Conservation (phyloP, 2,888 invertebrate species). For the Blastobasis adustella region DNA sequence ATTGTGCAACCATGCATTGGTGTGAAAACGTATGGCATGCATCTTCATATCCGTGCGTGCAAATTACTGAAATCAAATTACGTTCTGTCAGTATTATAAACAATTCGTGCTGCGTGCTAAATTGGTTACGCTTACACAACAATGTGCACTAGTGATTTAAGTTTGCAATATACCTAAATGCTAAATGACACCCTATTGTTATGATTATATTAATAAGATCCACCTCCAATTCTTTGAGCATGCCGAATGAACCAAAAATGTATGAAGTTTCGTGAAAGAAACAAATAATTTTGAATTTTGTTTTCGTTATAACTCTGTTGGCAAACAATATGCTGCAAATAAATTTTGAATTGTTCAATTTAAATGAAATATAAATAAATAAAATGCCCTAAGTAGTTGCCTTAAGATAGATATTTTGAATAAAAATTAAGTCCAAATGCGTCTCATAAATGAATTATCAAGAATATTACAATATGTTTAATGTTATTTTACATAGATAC, state of each 20-base stretch:
- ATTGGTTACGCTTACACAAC: too few relatives aligned
- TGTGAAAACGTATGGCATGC: not conserved
- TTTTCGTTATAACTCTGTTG: slow-evolving; percentile 57
- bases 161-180: too few relatives aligned
- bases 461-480: too few relatives aligned
- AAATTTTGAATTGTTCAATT: slow-evolving; percentile 5
- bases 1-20: not conserved
- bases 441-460: too few relatives aligned
- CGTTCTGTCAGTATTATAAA: not conserved
- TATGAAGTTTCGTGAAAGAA: slow-evolving; percentile 9
- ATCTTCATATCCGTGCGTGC: too few relatives aligned
- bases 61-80: too few relatives aligned
- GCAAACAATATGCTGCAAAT: slow-evolving; percentile 28
- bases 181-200: too few relatives aligned
- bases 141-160: too few relatives aligned
- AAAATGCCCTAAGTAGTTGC: slow-evolving; percentile 9
- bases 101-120: not conserved
- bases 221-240: slow-evolving; percentile 67
- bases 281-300: slow-evolving; percentile 60
- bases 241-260: slow-evolving; percentile 61
- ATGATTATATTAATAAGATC: slow-evolving; percentile 23
- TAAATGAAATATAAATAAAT: slow-evolving; percentile 12
- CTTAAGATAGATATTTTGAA: too few relatives aligned
- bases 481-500: too few relatives aligned
- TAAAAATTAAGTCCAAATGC: too few relatives aligned